phyloP scores from a whole-genome alignment of 2,888 invertebrate species.

The Arctia plantaginis region DNA sequence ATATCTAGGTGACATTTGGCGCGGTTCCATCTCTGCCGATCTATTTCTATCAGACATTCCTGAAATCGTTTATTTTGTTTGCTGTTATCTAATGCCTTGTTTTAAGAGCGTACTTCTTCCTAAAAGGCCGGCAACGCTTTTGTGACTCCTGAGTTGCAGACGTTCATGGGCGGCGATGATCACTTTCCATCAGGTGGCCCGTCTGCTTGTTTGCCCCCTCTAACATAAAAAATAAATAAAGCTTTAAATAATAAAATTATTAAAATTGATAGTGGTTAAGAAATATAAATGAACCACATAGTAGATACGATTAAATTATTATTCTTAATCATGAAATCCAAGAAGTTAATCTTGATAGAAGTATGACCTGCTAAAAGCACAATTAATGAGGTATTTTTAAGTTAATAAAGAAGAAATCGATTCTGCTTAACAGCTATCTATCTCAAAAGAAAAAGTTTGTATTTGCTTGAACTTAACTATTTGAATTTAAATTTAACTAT shows the following conservation, averaged over 20 bases:
- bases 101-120: too few species aligned
- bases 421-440: not conserved
- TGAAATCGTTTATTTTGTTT: conserved; percentile 39
- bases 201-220: too few species aligned
- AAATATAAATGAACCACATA: too few species aligned
- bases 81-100: conserved; percentile 36
- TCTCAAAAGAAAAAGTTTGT: not conserved
- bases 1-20: conserved; percentile 53
- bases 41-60: conserved; percentile 53
- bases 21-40: conserved; percentile 40
- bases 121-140: too few species aligned
- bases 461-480: not conserved
- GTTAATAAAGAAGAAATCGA: not conserved
- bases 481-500: too few species aligned
- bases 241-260: too few species aligned
- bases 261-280: too few species aligned
- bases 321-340: not conserved
- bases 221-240: too few species aligned
- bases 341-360: not conserved
- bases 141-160: too few species aligned
- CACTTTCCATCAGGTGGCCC: too few species aligned
- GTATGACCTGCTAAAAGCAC: not conserved
- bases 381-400: not conserved
- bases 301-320: not conserved
- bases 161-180: too few species aligned